These are phyloP conservation scores for Lepus oiostolus DNA, from an alignment of 2,797 vertebrate species.

Conservation along the genomic window DNA sequence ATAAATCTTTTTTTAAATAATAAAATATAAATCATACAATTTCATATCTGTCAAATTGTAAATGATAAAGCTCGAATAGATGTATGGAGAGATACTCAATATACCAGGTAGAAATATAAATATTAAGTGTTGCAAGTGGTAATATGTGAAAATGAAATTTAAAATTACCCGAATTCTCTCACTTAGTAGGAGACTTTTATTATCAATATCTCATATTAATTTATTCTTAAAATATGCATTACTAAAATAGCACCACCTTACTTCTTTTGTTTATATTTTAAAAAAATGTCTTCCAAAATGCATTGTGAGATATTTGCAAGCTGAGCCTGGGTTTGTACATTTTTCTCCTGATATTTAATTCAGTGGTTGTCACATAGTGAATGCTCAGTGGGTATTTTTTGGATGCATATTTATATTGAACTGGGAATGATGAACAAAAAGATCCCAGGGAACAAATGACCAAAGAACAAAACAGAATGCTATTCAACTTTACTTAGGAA, in stretches of 20 bases:
- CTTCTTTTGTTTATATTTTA: conserved; percentile 23
- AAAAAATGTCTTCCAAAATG: conserved; percentile 41
- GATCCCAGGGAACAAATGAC: background rate
- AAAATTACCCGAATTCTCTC: background rate
- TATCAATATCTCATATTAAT: background rate
- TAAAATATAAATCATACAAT: background rate
- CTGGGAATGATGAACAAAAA: background rate
- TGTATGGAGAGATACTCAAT: background rate
- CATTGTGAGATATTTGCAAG: background rate
- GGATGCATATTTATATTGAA: background rate
- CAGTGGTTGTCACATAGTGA: background rate
- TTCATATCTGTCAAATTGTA: background rate
- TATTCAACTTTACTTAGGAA: background rate
- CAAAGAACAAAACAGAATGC: background rate
- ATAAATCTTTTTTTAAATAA: too few relatives aligned
- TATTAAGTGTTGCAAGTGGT: conserved; percentile 17
- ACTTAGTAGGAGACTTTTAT: background rate
- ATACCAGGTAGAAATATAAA: background rate
- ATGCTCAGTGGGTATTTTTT: background rate
- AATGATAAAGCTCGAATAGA: conserved; percentile 6
- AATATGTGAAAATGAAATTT: background rate
- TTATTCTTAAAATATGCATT: conserved; percentile 56
- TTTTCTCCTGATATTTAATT: conserved; percentile 28
- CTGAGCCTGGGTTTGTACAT: background rate
- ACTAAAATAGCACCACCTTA: conserved; percentile 12